A percentile compares a stretch with the other conserved stretches of the same genome.
Evolutionary conservation across 1,140 invertebrate genomes (phyloP).

Genomic region (Leptinotarsa undecemlineata): DNA sequence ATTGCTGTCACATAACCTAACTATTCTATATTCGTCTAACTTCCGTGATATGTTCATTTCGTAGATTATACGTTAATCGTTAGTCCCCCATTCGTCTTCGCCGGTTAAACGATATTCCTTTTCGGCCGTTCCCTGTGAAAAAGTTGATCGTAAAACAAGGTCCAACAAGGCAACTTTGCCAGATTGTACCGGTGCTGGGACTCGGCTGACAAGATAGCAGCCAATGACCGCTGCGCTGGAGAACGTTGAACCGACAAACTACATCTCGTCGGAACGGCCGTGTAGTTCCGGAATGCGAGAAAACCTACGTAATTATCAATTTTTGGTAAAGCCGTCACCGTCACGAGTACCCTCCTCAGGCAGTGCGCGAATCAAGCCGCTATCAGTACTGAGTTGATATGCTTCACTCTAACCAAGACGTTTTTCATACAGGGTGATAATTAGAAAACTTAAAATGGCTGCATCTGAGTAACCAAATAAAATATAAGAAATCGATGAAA

Average conservation of each 20-base stretch:
- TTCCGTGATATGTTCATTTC: no score
- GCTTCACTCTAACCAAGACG: no score
- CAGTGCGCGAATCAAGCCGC: background rate
- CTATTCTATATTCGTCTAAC: no score
- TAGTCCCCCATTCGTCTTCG: no score
- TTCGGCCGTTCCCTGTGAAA: background rate
- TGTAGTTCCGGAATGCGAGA: constrained; percentile 7
- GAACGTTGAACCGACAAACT: constrained; percentile 5
- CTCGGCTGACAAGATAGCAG: background rate
- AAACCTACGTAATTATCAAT: constrained; percentile 8
- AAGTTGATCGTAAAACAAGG: background rate
- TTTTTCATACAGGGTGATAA: no score
- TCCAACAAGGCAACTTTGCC: constrained; percentile 2
- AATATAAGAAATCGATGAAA: no score
- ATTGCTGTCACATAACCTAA: no score
- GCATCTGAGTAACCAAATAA: no score
- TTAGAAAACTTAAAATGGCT: no score
- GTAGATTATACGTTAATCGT: no score
- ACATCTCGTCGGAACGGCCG: background rate
- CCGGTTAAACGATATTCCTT: no score
- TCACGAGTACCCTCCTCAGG: background rate
- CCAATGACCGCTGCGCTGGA: constrained; percentile 3
- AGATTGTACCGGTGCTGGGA: background rate
- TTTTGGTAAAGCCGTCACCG: background rate
- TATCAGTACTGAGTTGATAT: no score